phyloP scores from a whole-genome alignment of 2,113 vertebrate species.

The Jacana jacana region DNA sequence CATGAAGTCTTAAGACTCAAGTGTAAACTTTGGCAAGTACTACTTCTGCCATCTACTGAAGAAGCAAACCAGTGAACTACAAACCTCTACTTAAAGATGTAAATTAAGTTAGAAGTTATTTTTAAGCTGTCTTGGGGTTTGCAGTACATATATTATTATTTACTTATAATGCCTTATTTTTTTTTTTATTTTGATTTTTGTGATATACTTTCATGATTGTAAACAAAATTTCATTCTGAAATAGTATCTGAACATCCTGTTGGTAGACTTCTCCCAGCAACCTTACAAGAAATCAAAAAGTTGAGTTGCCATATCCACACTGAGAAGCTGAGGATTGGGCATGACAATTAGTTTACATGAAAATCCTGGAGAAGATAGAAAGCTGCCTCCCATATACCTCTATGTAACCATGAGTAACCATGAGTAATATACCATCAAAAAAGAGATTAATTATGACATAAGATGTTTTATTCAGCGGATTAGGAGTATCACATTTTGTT shows the following conservation, averaged over 20 bases:
- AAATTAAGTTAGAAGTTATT: background rate
- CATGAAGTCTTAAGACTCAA: background rate
- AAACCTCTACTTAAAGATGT: background rate
- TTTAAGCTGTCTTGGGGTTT: background rate
- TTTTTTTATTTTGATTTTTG: background rate
- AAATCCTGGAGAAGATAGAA: background rate
- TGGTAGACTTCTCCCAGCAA: background rate
- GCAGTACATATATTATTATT: background rate
- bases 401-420: background rate
- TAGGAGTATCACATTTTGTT: background rate
- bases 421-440: background rate
- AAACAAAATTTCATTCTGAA: background rate
- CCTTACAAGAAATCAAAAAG: background rate
- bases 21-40: background rate
- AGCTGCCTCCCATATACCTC: background rate
- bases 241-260: background rate
- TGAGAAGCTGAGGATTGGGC: background rate
- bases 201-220: background rate
- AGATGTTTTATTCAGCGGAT: background rate
- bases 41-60: background rate
- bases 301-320: background rate
- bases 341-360: fast-evolving
- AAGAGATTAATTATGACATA: background rate
- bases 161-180: background rate
- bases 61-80: background rate